Base-by-base conservation (phyloP, 1,140 invertebrate species). In the Sitodiplosis mosellana region DNA sequence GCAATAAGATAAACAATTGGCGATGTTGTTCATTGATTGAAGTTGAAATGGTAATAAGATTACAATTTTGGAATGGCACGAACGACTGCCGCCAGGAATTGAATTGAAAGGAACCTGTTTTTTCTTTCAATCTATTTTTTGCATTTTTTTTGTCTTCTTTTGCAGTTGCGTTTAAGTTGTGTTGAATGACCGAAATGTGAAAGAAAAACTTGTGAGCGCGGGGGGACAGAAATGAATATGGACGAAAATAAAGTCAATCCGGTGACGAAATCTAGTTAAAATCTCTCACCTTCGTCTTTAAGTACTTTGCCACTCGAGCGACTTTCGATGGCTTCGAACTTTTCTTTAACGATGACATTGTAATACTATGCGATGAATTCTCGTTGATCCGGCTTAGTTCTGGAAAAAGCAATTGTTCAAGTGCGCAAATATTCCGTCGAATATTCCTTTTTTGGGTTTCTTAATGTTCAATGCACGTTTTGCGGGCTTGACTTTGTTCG, bases 221-320 rank as follows among this genome's bases (percentile, higher is more conserved):
- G 27, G 37, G 17, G 37, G 14, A 40, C 14, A 6, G 37, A 40
- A 40, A 15, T 40, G 34, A 40, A 40, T 15, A 40, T 40, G 37
- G 14, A 4, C n/a, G n/a, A n/a, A n/a, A n/a, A 40, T 5, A 40
- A 40, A 40, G 14, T 40, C 37, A 12, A 5, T 15, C 27, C 12
- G 37, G 3, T 40, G 37, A 40, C 37, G 17, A 27, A 27, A 27
- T 27, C 10, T 27, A 27, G 27, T 27, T 5, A 38, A 38, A 14
- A 38, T 5, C 5, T 18, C 41, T 61, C 61, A 63, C 61, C 61
- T 61, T 63, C 52, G 61, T 59, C 53, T 59, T 59, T 49, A 63
- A 61, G 47, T 63, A 63, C 59, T 60, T 63, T 45, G 59, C 61
- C 54, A 63, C 56, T 61, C 61, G 61, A 33, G 57, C 54, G 44